Evolutionary conservation across 2,797 vertebrate genomes (phyloP), one percentile per base, ranked within the genome.

Genomic region (Halcyon chelicuti): DNA sequence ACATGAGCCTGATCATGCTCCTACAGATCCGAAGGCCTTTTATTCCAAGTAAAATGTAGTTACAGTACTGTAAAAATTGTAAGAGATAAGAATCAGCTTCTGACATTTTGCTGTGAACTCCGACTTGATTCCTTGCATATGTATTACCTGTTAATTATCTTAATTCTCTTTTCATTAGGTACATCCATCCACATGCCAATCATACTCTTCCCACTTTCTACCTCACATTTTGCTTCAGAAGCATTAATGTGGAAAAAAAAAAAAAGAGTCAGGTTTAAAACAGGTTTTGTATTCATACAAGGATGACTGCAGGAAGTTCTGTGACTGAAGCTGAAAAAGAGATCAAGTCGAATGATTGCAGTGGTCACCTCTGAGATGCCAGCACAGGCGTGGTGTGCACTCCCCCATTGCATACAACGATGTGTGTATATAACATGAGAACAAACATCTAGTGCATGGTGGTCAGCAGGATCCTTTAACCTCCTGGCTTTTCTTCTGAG

Each of bases 371-470:
- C 26, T 29, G 19, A 47, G 21, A 44, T 4, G 8, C 20, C n/a
- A 23, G 6, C 4, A 12, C 6, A 52, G 25, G 15, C 5, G 2
- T 14, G 61, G 2, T 70, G 22, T 7, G 75, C 44, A 16, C 15
- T 46, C 46, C 16, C 55, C 16, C 3, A 0, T 5, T 42, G 22
- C 18, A 7, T 31, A 35, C 1, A 0, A 13, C 8, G 29, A 28
- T 25, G 7, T 46, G 40, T 5, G 5, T 14, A 10, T 35, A 20
- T 23, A 42, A 67, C 25, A n/a, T 5, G 17, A 76, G 35, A 87
- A 33, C 15, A 76, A 58, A 85, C 72, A 49, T 16, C 28, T 70
- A 58, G 22, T 10, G 16, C 9, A 47, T 29, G 26, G 8, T 39
- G 44, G 10, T 46, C 65, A 74, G 29, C 4, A 35, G 42, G 20